These are phyloP conservation scores for Centropristis striata DNA, from an alignment of 2,113 vertebrate species.

Conservation along the genomic window DNA sequence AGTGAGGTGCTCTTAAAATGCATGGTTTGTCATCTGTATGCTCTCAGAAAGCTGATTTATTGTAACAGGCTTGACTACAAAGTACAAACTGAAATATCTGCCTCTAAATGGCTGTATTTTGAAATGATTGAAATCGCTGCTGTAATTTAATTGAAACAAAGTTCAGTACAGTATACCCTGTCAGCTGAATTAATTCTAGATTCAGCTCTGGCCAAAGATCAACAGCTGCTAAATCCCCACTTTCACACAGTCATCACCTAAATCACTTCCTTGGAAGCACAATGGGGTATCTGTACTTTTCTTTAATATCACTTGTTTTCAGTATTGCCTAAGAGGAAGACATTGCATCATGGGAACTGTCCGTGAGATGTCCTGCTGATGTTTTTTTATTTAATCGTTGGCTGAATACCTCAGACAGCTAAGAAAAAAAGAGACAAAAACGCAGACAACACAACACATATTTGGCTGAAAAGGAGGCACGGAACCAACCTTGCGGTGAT, in stretches of 20 bases:
- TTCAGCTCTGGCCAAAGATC: slow-evolving; percentile 33
- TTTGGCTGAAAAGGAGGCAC: slow-evolving; percentile 53
- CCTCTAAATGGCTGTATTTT: not conserved
- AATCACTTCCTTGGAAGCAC: not conserved
- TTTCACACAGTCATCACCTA: not conserved
- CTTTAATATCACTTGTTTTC: slow-evolving; percentile 3
- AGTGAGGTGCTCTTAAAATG: not conserved
- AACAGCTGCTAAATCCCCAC: slow-evolving; percentile 34
- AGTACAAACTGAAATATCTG: not conserved
- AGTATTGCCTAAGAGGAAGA: not conserved
- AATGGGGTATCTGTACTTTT: slow-evolving; percentile 6
- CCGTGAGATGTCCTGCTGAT: slow-evolving; percentile 7
- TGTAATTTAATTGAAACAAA: not conserved
- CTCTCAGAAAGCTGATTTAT: not conserved
- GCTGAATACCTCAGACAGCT: slow-evolving; percentile 44
- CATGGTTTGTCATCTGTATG: not conserved
- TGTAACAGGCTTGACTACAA: slow-evolving; percentile 9
- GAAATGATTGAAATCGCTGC: not conserved
- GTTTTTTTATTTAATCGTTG: slow-evolving; percentile 27
- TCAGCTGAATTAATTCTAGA: slow-evolving; percentile 13
- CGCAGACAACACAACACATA: slow-evolving; percentile 42
- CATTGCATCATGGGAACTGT: slow-evolving; percentile 15
- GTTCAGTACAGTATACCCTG: not conserved
- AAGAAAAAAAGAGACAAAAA: slow-evolving; percentile 21
- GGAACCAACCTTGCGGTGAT: slow-evolving; percentile 60